phyloP scores from a whole-genome alignment of 2,797 vertebrate species.

The Spea hammondii region DNA sequence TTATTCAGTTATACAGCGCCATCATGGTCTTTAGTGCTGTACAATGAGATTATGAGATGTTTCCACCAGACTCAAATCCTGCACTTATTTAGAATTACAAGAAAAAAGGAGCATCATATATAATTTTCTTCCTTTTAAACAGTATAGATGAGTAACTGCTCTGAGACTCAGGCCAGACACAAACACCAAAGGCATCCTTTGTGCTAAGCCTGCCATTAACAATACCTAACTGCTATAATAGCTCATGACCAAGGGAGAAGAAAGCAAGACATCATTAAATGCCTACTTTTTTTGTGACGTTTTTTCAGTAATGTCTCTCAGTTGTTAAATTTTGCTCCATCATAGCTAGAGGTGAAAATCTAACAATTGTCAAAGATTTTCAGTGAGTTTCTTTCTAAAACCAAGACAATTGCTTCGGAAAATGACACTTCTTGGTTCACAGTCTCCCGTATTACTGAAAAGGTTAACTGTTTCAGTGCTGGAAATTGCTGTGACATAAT shows the following conservation, averaged over 20 bases:
- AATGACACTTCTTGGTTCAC: not conserved
- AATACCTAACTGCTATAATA: slow-evolving; percentile 1
- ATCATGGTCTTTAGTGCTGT: no score
- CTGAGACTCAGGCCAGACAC: not conserved
- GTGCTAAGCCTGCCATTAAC: not conserved
- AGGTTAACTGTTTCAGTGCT: no score
- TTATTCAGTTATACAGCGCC: no score
- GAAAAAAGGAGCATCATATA: no score
- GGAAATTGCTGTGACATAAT: no score
- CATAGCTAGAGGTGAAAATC: not conserved
- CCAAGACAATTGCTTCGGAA: not conserved
- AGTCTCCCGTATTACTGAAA: no score
- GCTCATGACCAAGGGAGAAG: slow-evolving; percentile 2
- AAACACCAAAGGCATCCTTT: not conserved
- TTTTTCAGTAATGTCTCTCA: not conserved
- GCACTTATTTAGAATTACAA: no score
- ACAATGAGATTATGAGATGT: no score
- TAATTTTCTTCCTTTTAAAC: no score
- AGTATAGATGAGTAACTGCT: no score
- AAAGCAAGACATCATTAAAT: slow-evolving; percentile 10
- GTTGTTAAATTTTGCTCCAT: not conserved
- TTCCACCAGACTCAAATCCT: no score
- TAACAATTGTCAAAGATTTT: not conserved
- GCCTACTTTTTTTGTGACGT: not conserved
- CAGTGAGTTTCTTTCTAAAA: not conserved